These are phyloP conservation scores for Matsumyia berberina DNA, from an alignment of 2,888 invertebrate genomes.

Conservation along the genomic window DNA sequence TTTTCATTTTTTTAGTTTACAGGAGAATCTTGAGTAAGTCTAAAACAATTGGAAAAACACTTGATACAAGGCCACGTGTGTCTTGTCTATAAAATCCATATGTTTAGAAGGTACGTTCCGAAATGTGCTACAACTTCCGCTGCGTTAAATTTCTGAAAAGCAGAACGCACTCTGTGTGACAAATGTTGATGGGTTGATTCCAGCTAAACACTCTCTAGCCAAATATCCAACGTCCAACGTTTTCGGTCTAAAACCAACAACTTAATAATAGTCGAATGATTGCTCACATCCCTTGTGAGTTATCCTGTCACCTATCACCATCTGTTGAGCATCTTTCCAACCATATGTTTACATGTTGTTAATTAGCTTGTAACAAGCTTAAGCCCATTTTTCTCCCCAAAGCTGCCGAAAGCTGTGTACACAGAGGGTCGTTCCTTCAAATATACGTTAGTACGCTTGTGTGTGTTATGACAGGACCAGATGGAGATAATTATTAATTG, in stretches of 20 bases:
- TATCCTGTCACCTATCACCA: slow-evolving; percentile 18
- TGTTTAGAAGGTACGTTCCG: too few species aligned
- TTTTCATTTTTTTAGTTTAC: too few species aligned
- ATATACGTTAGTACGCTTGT: not conserved
- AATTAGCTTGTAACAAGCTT: slow-evolving; percentile 46
- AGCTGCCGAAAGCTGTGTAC: not conserved
- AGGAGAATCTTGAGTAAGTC: too few species aligned
- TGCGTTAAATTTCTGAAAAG: too few species aligned
- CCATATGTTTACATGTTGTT: slow-evolving; percentile 43
- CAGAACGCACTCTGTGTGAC: too few species aligned
- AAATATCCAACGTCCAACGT: not conserved
- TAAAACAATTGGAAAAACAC: too few species aligned
- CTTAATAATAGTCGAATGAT: not conserved
- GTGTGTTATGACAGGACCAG: slow-evolving; percentile 45
- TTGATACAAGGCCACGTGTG: too few species aligned
- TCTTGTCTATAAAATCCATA: too few species aligned
- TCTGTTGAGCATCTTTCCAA: slow-evolving; percentile 37
- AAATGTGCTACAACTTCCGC: too few species aligned
- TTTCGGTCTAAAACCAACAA: not conserved
- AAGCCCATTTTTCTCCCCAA: slow-evolving; percentile 20
- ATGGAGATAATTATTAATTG: slow-evolving; percentile 58
- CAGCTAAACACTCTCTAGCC: not conserved
- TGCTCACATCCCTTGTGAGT: slow-evolving; percentile 15
- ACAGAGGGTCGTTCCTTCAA: slow-evolving; percentile 16
- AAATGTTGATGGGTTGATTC: too few species aligned